A percentile compares a stretch with the other conserved stretches of the same genome.
Evolutionary conservation across 2,888 invertebrate species (phyloP).

Genomic region (Harpalus rufipes): DNA sequence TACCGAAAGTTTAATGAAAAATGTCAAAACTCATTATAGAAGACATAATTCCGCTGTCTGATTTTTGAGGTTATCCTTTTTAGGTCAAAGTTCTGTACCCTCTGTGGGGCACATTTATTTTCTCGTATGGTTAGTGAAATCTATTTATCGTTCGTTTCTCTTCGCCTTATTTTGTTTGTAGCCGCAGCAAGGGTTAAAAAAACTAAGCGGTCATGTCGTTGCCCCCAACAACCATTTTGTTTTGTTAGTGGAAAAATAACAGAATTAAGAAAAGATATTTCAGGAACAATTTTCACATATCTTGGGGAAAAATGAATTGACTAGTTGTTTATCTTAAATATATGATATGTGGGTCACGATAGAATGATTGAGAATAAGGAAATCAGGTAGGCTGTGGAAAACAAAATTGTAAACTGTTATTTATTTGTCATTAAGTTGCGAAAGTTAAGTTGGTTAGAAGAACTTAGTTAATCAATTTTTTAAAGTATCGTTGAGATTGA

Average conservation of each 20-base stretch:
- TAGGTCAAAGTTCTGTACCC: conserved; percentile 39
- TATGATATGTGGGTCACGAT: no score
- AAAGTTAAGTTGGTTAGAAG: no score
- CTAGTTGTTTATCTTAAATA: no score
- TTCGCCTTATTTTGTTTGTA: conserved; percentile 54
- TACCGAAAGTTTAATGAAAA: conserved; percentile 3
- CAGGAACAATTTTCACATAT: neutral
- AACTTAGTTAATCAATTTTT: no score
- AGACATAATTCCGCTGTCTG: neutral
- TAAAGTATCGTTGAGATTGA: no score
- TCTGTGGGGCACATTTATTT: conserved; percentile 37
- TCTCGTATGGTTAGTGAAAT: conserved; percentile 55
- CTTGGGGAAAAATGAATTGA: no score
- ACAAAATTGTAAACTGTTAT: no score
- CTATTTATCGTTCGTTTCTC: conserved; percentile 61
- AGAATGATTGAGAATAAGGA: no score
- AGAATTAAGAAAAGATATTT: conserved; percentile 20
- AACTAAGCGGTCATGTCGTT: conserved; percentile 43
- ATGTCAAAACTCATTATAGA: neutral
- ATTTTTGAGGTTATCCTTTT: conserved; percentile 27
- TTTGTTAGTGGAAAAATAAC: conserved; percentile 25
- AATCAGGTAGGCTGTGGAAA: no score
- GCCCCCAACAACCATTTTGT: conserved; percentile 26
- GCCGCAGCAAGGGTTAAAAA: conserved; percentile 47
- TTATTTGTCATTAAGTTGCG: no score